Evolutionary conservation across 2,797 vertebrate genomes (phyloP), one percentile per base, ranked within the genome.

Genomic region (Diglossa cyanea): DNA sequence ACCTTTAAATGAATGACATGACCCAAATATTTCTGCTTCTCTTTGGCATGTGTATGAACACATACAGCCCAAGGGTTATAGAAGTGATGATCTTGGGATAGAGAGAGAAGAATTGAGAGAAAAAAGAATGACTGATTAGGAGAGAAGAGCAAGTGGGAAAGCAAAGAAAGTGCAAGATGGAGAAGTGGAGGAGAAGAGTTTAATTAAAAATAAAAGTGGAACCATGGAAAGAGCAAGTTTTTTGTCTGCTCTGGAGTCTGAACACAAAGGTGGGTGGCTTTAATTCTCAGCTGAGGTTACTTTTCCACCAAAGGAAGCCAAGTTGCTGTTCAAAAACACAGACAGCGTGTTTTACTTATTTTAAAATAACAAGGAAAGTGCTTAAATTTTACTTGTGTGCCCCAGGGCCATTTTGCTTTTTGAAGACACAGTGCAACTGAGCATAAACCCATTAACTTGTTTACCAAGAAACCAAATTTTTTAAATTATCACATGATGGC

Each of bases 391-490:
- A 86, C 47, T 83, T 70, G 65, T 10, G n/a, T 61, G 74, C 67
- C 93, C 51, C 21, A 45, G 44, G 55, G 93, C 80, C 94, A 95
- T 83, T 88, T 85, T 94, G 74, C 26, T 93, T 93, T 95, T 80
- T 78, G 74, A 84, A 85, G 83, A 66, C 0, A 1, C 47, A 48
- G 42, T 47, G 87, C 71, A 79, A 77, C 58, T 71, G 76, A 88
- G 85, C 77, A 83, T 70, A 90, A 87, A 88, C 44, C 73, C 87
- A 91, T 88, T 86, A 89, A 89, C 66, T 88, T 95, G 70, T 91
- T 95, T 96, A 93, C 54, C 70, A 95, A 76, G 70, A 91, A 85
- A 84, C 26, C 21, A 66, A 61, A 33, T 48, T 88, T 93, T 90
- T 80, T 0, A 63, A 79, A 66, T 77, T 73, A 86, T 93, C 89